Evolutionary conservation across 2,888 invertebrate species (phyloP).

Genomic region (Deilephila porcellus): DNA sequence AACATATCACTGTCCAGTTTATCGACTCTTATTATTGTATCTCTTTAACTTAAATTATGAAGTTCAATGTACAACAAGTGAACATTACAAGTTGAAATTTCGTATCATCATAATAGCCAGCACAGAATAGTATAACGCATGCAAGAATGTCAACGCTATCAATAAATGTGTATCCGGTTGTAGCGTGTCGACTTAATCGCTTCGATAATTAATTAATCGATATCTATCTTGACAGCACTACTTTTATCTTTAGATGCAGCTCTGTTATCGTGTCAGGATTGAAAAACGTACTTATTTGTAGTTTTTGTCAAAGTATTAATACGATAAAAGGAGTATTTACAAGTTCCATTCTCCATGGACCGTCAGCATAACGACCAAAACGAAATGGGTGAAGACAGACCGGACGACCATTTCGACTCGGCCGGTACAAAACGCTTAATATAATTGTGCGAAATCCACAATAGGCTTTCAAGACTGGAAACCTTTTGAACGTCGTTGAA

Average conservation of each 20-base stretch:
- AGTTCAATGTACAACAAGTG: too few species aligned
- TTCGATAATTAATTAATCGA: too few species aligned
- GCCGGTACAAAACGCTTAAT: constrained; percentile 58
- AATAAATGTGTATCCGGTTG: neutral
- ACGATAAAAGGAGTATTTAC: constrained; percentile 5
- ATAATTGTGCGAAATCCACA: constrained; percentile 72
- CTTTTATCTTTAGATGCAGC: too few species aligned
- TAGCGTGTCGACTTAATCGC: too few species aligned
- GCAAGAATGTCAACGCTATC: too few species aligned
- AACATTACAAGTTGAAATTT: too few species aligned
- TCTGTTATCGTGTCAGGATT: too few species aligned
- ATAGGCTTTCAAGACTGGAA: constrained; percentile 47
- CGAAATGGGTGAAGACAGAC: constrained; percentile 38
- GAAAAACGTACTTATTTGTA: neutral
- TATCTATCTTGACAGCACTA: too few species aligned
- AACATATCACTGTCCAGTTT: constrained; percentile 13
- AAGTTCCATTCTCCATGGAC: constrained; percentile 26
- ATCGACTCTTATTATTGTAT: neutral
- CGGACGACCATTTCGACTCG: constrained; percentile 48
- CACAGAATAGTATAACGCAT: too few species aligned
- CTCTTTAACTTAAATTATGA: neutral
- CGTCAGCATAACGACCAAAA: constrained; percentile 48
- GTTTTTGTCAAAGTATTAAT: constrained; percentile 1
- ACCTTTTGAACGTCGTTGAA: constrained; percentile 19
- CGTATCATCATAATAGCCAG: too few species aligned